Percentiles rank a stretch among this genome's conserved stretches.
phyloP scores from a whole-genome alignment of 2,797 vertebrate species.

The Hypotaenidia philippensis region DNA sequence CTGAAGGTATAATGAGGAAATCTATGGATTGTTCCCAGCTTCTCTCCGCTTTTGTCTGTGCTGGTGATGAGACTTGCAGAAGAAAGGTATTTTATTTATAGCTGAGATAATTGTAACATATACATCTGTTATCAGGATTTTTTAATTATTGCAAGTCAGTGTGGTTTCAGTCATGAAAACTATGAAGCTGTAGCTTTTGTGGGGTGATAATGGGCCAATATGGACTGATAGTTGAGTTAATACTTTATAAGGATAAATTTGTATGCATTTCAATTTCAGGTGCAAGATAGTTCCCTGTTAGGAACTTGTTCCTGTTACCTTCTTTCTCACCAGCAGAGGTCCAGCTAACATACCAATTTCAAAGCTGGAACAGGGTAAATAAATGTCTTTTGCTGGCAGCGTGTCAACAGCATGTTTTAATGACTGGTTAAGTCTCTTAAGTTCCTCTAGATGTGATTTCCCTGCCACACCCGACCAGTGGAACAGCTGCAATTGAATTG shows the following conservation, averaged over 20 bases:
- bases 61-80: neutral
- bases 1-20: neutral
- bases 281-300: neutral
- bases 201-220: neutral
- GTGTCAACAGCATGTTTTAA: neutral
- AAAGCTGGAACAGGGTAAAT: neutral
- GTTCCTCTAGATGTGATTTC: neutral
- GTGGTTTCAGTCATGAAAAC: neutral
- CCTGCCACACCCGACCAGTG: neutral
- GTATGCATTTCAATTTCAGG: neutral
- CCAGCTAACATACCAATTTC: neutral
- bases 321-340: constrained; percentile 18
- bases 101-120: neutral
- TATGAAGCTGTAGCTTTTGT: neutral
- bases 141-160: neutral
- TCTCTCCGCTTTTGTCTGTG: neutral
- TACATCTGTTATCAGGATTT: neutral
- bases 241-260: neutral
- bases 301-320: neutral
- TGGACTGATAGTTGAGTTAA: neutral
- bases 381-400: neutral
- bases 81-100: neutral
- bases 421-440: neutral
- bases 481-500: accelerated
- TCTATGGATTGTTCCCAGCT: neutral